phyloP scores from a whole-genome alignment of 2,113 vertebrate species.

The Odobenus rosmarus region DNA sequence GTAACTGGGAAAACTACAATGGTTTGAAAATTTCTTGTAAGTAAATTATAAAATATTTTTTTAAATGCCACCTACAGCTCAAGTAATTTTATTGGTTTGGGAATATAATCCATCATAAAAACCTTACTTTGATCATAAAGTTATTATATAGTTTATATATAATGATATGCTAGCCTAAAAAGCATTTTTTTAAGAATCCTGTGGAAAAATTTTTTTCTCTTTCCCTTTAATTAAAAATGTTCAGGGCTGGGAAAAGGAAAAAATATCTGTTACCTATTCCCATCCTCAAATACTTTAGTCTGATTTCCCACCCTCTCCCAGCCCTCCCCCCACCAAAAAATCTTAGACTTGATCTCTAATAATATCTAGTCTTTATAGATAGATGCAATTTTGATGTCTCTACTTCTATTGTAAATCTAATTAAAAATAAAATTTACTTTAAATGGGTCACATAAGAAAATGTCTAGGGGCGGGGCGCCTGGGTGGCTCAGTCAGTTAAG shows the following conservation, averaged over 20 bases:
- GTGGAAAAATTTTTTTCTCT: background rate
- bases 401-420: conserved; percentile 24
- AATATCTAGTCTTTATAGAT: background rate
- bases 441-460: conserved; percentile 7
- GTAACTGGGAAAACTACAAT: background rate
- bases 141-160: background rate
- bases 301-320: background rate
- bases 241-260: background rate
- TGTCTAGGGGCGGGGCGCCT: background rate
- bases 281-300: background rate
- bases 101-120: conserved; percentile 6
- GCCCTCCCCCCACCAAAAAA: background rate
- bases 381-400: background rate
- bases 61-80: background rate
- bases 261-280: background rate
- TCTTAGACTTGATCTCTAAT: background rate
- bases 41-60: background rate
- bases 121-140: conserved; percentile 2
- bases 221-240: background rate
- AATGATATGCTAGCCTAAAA: background rate
- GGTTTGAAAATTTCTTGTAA: background rate
- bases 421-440: conserved; percentile 41
- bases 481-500: background rate
- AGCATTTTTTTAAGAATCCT: background rate
- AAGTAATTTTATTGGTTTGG: conserved; percentile 35